Evolutionary conservation across 2,888 invertebrate genomes (phyloP), one percentile per base, ranked within the genome.

Genomic region (Hypomecis punctinalis): DNA sequence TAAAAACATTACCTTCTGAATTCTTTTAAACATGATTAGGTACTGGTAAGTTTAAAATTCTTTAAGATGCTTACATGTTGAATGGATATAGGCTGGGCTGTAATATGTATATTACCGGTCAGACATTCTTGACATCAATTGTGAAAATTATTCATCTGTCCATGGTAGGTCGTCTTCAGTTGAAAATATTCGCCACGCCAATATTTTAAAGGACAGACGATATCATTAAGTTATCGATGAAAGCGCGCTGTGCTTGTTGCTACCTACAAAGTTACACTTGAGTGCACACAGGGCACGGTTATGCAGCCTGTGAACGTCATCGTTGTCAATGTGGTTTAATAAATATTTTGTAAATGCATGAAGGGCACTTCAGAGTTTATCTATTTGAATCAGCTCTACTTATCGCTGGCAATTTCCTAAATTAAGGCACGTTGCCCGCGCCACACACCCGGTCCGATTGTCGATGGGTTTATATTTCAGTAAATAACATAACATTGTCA

Each of bases 361-460:
- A 45, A 66, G 61, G 11, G 60, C 59, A 59, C 66, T 70, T 61
- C 54, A 69, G 66, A 58, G 48, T 11, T 72, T 75, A 73, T 68
- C 72, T 70, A 61, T 66, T 68, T 55, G 61, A 57, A 69, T 67
- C 68, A 69, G 63, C 59, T 58, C 53, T 54, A 58, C 61, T 72
- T 73, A 73, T 72, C 73, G 57, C 37, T 49, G 55, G 47, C 67
- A 73, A 75, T 75, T 69, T 70, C 60, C 52, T 57, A 68, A 68
- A 73, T 72, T 64, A 70, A 69, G 47, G 58, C 47, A 52, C 63
- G 64, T 59, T 58, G 56, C 52, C 49, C 58, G 23, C 65, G 63
- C 67, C 61, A 69, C 70, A 3, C 23, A 23, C 23, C 23, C 67
- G 64, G 52, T 36, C 42, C 53, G 52, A 42, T 52, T 40, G 54